Evolutionary conservation across 2,113 vertebrate species (phyloP).

Genomic region (Gambusia holbrooki): DNA sequence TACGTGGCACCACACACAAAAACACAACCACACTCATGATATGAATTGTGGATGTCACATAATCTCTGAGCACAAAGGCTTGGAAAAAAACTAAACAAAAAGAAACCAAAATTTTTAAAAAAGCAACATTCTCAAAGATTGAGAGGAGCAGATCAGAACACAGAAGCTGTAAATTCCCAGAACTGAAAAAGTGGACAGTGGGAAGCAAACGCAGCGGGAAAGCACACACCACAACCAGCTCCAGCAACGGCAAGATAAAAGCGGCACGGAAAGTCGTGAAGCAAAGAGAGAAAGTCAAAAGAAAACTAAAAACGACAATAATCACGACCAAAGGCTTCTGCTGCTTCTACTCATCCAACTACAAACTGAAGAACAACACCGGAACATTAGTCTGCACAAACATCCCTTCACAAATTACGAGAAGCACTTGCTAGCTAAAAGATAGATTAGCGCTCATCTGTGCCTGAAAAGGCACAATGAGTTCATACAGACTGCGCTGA

Average conservation of each 20-base stretch:
- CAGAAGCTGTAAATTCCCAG: conserved; percentile 51
- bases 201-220: conserved; percentile 41
- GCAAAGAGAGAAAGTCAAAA: conserved; percentile 33
- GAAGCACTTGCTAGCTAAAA: conserved; percentile 11
- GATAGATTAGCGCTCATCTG: conserved; percentile 36
- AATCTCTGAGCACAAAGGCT: conserved; percentile 23
- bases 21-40: conserved; percentile 47
- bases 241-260: conserved; percentile 22
- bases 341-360: conserved; percentile 20
- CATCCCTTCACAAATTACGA: conserved; percentile 42
- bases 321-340: conserved; percentile 36
- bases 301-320: conserved; percentile 24
- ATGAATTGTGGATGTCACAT: conserved; percentile 46
- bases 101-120: not conserved
- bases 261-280: conserved; percentile 6
- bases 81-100: conserved; percentile 5
- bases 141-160: conserved; percentile 40
- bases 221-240: conserved; percentile 40
- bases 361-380: conserved; percentile 34
- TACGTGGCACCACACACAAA: conserved; percentile 52
- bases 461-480: not conserved
- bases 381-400: conserved; percentile 33
- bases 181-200: conserved; percentile 30
- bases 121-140: conserved; percentile 27
- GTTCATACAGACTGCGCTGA: not conserved